Percentiles rank a stretch among this genome's conserved stretches.
These are phyloP conservation scores for Pelodiscus sinensis DNA, from an alignment of 2,113 vertebrate species.

Conservation along the genomic window DNA sequence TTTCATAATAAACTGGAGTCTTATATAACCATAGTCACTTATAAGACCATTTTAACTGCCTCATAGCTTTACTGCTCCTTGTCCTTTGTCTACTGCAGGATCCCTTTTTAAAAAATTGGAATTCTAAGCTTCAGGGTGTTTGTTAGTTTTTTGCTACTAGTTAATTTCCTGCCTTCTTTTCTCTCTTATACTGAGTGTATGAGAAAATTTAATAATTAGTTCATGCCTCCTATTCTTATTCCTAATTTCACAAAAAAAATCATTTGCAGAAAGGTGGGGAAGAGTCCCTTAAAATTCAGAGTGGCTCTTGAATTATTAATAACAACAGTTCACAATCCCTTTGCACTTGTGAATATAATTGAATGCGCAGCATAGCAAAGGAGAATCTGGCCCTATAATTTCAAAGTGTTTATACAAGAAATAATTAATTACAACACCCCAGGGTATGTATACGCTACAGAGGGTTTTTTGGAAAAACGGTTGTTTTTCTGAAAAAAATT, in stretches of 20 bases:
- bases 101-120: neutral
- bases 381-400: neutral
- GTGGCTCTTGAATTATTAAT: neutral
- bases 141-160: neutral
- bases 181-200: neutral
- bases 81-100: neutral
- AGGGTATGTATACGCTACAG: no score
- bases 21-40: neutral
- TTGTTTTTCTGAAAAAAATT: no score
- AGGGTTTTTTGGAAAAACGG: no score
- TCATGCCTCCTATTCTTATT: neutral
- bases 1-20: neutral
- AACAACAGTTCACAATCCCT: neutral
- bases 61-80: neutral
- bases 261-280: neutral
- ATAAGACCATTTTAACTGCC: neutral
- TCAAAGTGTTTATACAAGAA: neutral
- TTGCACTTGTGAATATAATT: neutral
- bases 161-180: neutral
- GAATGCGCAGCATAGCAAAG: neutral
- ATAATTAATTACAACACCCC: neutral
- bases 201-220: neutral
- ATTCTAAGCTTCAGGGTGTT: neutral
- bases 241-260: neutral
- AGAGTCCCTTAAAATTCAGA: neutral